A percentile compares a stretch with the other conserved stretches of the same genome.
phyloP scores from a whole-genome alignment of 2,888 invertebrate species.

The Sminthurides aquaticus region DNA sequence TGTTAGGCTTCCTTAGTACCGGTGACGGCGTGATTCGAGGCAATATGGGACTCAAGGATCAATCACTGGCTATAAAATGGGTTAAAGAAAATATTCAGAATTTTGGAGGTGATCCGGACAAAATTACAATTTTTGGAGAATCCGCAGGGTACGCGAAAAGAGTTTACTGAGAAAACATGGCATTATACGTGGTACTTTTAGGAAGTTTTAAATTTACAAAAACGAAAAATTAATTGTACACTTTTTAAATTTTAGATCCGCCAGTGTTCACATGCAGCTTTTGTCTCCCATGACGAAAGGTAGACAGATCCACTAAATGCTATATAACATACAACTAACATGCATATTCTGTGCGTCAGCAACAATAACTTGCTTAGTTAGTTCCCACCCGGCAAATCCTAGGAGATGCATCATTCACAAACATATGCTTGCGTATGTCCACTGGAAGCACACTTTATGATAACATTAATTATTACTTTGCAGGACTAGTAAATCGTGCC shows the following conservation, averaged over 20 bases:
- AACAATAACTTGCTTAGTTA: too few species aligned
- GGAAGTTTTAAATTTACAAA: too few species aligned
- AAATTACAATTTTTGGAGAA: constrained; percentile 8
- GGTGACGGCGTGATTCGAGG: constrained; percentile 9
- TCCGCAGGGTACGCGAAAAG: constrained; percentile 6
- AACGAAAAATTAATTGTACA: background rate
- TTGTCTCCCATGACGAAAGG: constrained; percentile 16
- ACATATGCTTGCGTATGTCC: too few species aligned
- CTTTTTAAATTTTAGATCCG: background rate
- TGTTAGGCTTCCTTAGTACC: constrained; percentile 33
- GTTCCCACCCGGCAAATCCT: too few species aligned
- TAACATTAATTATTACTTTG: too few species aligned
- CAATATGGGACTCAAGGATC: constrained; percentile 12
- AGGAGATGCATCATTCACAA: too few species aligned
- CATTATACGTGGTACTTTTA: too few species aligned
- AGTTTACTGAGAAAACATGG: too few species aligned
- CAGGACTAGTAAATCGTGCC: constrained; percentile 8
- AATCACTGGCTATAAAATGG: constrained; percentile 11
- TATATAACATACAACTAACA: too few species aligned
- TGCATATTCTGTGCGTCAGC: too few species aligned
- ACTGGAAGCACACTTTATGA: too few species aligned
- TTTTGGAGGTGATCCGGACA: constrained; percentile 11
- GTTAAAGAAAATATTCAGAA: constrained; percentile 9
- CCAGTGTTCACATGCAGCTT: constrained; percentile 11
- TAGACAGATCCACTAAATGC: too few species aligned